Base-by-base conservation (phyloP, 2,797 vertebrate species). In the Sebastiscus tertius region DNA sequence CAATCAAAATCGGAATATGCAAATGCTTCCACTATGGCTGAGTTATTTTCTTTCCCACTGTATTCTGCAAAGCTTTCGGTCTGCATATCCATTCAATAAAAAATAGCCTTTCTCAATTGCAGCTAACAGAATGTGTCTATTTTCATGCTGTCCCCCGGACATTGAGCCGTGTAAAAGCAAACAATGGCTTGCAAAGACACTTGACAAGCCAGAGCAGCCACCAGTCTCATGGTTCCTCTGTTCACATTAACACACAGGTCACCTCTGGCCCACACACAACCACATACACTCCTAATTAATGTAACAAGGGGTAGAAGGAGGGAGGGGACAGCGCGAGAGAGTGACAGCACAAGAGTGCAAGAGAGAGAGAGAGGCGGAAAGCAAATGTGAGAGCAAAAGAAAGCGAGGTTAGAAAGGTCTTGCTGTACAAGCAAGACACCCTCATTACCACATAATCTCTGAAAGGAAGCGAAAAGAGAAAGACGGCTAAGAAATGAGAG, bases 401-500 rank as follows among this genome's bases (percentile, higher is more conserved):
- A 78, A 81, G 85, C 5, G 1, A 63, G 89, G 86, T 89, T 84
- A 85, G 39, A 62, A 75, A 75, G 83, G 88, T 88, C 79, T 65
- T 5, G 2, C 52, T 72, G 77, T 77, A 82, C 78, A 81, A 79
- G 75, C 82, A 77, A 80, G 77, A 81, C 75, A 67, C 34, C 75
- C 88, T 91, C 87, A 89, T 93, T 90, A 91, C 87, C 81, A 79
- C 67, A 77, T 90, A 63, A 90, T 86, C 80, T 84, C 69, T 77
- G 75, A 84, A 75, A 87, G 77, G 54, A 79, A 69, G 71, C 36
- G 73, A 88, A 75, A 83, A 61, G 74, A 73, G 72, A 79, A 42
- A 79, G 68, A 86, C 18, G 29, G 65, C 36, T 24, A 56, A 64
- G 42, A 78, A 83, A 82, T 55, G 62, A 91, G 76, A 63, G 78